Evolutionary conservation across 2,888 invertebrate species (phyloP), one percentile per base, ranked within the genome.

Genomic region (Griposia aprilina): DNA sequence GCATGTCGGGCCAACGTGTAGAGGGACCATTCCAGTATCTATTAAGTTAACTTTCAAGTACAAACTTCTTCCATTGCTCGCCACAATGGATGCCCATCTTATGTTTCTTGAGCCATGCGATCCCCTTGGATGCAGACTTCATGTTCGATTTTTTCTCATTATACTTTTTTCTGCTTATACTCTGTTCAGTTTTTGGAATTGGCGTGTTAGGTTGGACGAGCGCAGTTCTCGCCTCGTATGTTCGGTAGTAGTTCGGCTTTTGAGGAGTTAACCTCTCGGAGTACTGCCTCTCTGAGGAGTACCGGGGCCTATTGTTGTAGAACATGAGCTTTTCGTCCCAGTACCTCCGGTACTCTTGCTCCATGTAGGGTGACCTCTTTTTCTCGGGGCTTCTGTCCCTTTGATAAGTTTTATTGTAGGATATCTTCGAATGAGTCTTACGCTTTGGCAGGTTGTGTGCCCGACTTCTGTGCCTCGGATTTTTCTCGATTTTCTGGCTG

Each of bases 331-430:
- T 90, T 80, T 95, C 95, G 80, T 93, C 90, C 93, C 95, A 95
- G 50, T 92, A 87, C n/a, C 93, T 90, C 62, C 93, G 90, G 78
- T 94, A 91, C 82, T 95, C 94, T 82, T 95, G 95, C 81, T 95
- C 95, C 92, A 94, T 92, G 70, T 94, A 93, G 0, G 94, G 94
- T 1, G 88, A 77, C 60, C 86, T 89, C 52, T 82, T 87, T 65
- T 83, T 87, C 23, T 89, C 89, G 5, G 90, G 89, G 50, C 90
- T 90, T 36, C 76, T 86, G 5, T 88, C 90, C 63, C 89, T 87
- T 41, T 76, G 83, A 68, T 82, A 82, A 3, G 50, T 26, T 67
- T 88, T 85, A 66, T 83, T 85, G 73, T 89, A 87, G 8, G 90
- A 87, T 70, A 92, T 89, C 78, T 92, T 92, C 0, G 92, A 91